A percentile compares a stretch with the other conserved stretches of the same genome.
phyloP scores from a whole-genome alignment of 1,140 invertebrate species.

The Orussus abietinus region DNA sequence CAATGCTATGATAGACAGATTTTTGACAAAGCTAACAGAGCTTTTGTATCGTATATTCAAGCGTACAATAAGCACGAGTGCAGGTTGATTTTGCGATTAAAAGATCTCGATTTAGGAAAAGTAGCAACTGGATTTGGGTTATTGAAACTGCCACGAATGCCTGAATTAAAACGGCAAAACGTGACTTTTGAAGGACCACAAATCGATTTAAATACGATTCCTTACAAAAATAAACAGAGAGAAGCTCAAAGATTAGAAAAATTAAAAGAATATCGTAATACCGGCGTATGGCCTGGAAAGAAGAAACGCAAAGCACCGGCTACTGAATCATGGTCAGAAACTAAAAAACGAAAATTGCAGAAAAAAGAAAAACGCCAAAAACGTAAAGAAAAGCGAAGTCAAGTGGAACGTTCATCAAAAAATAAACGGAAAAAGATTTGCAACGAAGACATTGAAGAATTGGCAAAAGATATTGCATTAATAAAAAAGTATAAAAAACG shows the following conservation, averaged over 20 bases:
- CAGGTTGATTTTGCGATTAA: slow-evolving; percentile 79
- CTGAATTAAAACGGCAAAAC: slow-evolving; percentile 77
- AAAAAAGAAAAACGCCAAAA: slow-evolving; percentile 59
- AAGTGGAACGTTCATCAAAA: slow-evolving; percentile 55
- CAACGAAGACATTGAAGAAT: slow-evolving; percentile 78
- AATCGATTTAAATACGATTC: slow-evolving; percentile 73
- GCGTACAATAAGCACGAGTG: slow-evolving; percentile 97
- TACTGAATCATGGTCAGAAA: slow-evolving; percentile 75
- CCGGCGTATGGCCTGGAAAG: slow-evolving; percentile 73
- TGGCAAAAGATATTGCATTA: slow-evolving; percentile 76
- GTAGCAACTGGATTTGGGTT: slow-evolving; percentile 87
- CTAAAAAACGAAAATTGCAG: slow-evolving; percentile 72
- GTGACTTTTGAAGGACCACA: slow-evolving; percentile 64
- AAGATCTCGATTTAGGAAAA: slow-evolving; percentile 85
- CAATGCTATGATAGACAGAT: slow-evolving; percentile 69
- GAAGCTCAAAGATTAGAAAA: slow-evolving; percentile 73
- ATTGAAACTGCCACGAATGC: slow-evolving; percentile 89
- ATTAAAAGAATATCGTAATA: slow-evolving; percentile 66
- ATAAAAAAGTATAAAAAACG: slow-evolving; percentile 87
- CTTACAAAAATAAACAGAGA: slow-evolving; percentile 77
- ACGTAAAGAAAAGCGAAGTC: slow-evolving; percentile 59
- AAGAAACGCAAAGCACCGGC: slow-evolving; percentile 57
- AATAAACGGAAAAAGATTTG: slow-evolving; percentile 56
- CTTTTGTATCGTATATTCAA: slow-evolving; percentile 94
- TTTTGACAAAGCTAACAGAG: slow-evolving; percentile 84